Conservation (phyloP, 2,888 invertebrate genomes). For the Matsumyia berberina region DNA sequence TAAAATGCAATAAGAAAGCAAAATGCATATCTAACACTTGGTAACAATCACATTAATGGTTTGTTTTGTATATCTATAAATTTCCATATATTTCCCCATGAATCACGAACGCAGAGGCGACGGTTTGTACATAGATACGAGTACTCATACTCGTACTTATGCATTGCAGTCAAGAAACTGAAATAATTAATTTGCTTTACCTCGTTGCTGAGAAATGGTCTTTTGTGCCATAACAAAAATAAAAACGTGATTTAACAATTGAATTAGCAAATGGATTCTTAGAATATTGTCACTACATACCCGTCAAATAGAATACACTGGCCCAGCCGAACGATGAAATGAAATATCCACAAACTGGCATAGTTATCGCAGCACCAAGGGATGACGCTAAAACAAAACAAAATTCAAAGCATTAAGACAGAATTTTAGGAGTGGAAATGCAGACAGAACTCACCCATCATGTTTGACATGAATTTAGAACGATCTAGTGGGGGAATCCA, state of each 20-base stretch:
- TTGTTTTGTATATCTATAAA: not conserved
- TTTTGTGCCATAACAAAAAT: not conserved
- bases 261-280: conserved; percentile 15
- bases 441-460: conserved; percentile 89
- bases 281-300: conserved; percentile 81
- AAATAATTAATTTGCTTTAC: conserved; percentile 33
- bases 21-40: not conserved
- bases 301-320: conserved; percentile 95
- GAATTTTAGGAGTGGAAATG: not conserved
- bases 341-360: conserved; percentile 94
- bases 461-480: conserved; percentile 95
- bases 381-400: conserved; percentile 89
- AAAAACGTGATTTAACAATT: conserved; percentile 27
- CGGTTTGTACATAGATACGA: too few relatives aligned
- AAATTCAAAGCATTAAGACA: conserved; percentile 22
- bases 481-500: conserved; percentile 98
- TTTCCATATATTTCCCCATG: not conserved
- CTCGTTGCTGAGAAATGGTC: conserved; percentile 8
- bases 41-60: not conserved
- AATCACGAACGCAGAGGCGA: not conserved
- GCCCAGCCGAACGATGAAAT: conserved; percentile 94
- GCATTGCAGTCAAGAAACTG: conserved; percentile 4
- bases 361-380: conserved; percentile 94
- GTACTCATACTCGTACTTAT: not conserved
- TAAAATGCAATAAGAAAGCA: not conserved